Evolutionary conservation across 2,113 vertebrate species (phyloP), one percentile per base, ranked within the genome.

Genomic region (Gila orcuttii): DNA sequence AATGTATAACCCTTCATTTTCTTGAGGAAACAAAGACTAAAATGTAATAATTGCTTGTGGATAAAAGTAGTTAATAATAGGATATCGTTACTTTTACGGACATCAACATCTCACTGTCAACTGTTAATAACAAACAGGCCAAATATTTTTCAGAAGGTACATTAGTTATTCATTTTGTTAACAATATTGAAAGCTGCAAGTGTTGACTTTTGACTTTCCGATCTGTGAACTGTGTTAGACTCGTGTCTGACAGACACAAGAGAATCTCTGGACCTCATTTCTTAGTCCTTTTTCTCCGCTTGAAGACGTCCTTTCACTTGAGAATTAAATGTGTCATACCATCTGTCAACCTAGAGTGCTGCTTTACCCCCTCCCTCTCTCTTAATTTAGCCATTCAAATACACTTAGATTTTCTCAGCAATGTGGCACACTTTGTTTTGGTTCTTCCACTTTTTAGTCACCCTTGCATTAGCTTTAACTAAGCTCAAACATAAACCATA

Each of bases 291-390:
- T 85, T 36, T 85, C 83, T 78, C 64, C 80, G 80, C 86, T 87
- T 23, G 4, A 85, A 85, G 28, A 28, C 28, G 66, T 59, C 62
- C 66, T 87, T n/a, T 45, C 88, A 83, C 39, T 78, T 79, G 86
- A 75, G 86, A 89, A 85, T 89, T 86, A 83, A 85, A 83, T 86
- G 86, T 86, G 88, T 87, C 88, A 85, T 83, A 87, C 86, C 88
- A 89, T 89, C 88, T 87, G 88, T 86, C 83, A 83, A 62, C 64
- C 66, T 83, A 68, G 68, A 87, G 74, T 83, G 79, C 42, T 85
- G 73, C 86, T 85, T 80, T 83, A 55, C 87, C 71, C 50, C 59
- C 85, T 66, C 73, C 59, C 64, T 39, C 52, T 83, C 33, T 83
- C 21, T 5, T 59, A n/a, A 39, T 83, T 36, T 55, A 83, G 45